Conservation (phyloP, 2,113 vertebrate genomes). For the Grallaria varia region DNA sequence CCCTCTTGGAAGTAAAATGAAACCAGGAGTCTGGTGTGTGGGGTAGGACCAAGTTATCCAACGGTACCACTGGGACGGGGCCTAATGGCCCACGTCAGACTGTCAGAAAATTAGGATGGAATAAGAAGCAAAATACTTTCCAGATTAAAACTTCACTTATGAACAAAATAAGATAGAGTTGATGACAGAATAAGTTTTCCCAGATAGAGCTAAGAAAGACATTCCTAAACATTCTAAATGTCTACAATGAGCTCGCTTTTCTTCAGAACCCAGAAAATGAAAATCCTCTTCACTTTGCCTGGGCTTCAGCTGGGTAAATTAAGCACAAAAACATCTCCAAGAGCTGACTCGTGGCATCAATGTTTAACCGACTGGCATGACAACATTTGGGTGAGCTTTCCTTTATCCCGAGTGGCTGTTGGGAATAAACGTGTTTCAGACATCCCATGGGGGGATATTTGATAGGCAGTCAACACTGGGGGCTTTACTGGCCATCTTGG, state of each 20-base stretch:
- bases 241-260: background rate
- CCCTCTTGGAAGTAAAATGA: background rate
- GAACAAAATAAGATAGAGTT: background rate
- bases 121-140: background rate
- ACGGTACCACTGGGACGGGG: fast-evolving
- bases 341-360: background rate
- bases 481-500: background rate
- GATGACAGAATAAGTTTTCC: background rate
- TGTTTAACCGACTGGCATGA: background rate
- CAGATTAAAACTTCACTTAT: background rate
- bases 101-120: background rate
- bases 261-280: background rate
- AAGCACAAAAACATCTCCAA: background rate
- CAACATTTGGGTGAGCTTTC: background rate
- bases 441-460: background rate
- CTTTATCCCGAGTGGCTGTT: background rate
- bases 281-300: background rate
- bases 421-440: background rate
- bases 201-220: background rate
- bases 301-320: background rate
- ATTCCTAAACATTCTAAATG: background rate
- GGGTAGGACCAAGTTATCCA: background rate
- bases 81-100: fast-evolving
- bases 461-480: background rate
- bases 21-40: background rate